Evolutionary conservation across 2,113 vertebrate species (phyloP), one percentile per base, ranked within the genome.

Genomic region (Rhea americana): DNA sequence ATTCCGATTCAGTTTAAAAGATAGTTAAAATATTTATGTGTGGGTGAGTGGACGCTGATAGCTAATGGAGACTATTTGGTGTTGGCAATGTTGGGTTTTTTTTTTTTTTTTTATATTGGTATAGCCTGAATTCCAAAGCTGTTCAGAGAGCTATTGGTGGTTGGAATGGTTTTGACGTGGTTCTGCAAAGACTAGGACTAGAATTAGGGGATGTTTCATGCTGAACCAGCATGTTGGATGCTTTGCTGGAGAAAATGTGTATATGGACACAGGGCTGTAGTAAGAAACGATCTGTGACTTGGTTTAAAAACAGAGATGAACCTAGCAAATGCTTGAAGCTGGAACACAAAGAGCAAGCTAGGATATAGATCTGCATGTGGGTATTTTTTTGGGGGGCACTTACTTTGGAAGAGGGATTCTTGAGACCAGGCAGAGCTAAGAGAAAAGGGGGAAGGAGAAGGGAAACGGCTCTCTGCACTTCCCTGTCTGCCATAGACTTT

Each of bases 1-100:
- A 32, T 0, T 0, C 30, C 0, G 0, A 43, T 68, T 82, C 30
- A 39, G 13, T 82, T 88, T 74, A 48, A 76, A 91, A 82, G 41
- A 58, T 26, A 68, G 68, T 58, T 37, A 62, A 87, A 83, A 48
- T 79, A 39, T 56, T 80, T 68, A 15, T 18, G 17, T 58, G 58
- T 16, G 45, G 12, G 28, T 66, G 56, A 47, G 56, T 61, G 50
- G 50, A 48, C n/a, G 21, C 4, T 32, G 63, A 70, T 59, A 74
- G 43, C 37, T 75, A 51, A 59, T 47, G 39, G 66, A 65, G 20
- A 63, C 58, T 47, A 16, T 51, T 58, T 93, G 47, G 10, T 53
- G 17, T 79, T 87, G n/a, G 50, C 68, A 39, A 30, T 11, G 9
- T n/a, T 70, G 50, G 22, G 37, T 19, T 8, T 63, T 41, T 26